Percentiles rank a stretch among this genome's conserved stretches.
Conservation (phyloP, 1,140 invertebrate species). For the Bradysia coprophila region DNA sequence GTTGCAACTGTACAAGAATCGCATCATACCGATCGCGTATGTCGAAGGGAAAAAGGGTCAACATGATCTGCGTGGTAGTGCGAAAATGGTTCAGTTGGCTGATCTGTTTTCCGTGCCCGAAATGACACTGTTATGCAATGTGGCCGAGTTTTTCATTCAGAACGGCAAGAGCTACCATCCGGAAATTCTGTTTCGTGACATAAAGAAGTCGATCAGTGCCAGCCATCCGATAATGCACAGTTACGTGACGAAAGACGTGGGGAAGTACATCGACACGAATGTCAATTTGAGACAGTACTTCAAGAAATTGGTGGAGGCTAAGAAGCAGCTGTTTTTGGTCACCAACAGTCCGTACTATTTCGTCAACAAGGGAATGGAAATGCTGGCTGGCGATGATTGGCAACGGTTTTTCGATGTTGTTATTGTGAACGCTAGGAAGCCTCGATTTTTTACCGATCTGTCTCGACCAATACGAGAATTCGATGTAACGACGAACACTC, state of each 20-base stretch:
- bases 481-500: slow-evolving; percentile 57
- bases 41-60: slow-evolving; percentile 56
- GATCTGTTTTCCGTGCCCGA: slow-evolving; percentile 96
- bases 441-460: slow-evolving; percentile 86
- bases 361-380: slow-evolving; percentile 88
- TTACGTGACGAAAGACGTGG: slow-evolving; percentile 58
- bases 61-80: slow-evolving; percentile 31
- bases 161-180: slow-evolving; percentile 88
- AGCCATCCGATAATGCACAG: slow-evolving; percentile 86
- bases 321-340: slow-evolving; percentile 87
- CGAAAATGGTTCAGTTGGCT: slow-evolving; percentile 86
- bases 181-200: slow-evolving; percentile 88
- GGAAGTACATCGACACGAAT: slow-evolving; percentile 66
- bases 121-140: slow-evolving; percentile 83
- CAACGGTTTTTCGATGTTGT: slow-evolving; percentile 83
- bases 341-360: slow-evolving; percentile 94
- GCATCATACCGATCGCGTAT: slow-evolving; percentile 64
- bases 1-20: slow-evolving; percentile 66
- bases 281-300: slow-evolving; percentile 57
- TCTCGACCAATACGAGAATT: slow-evolving; percentile 78
- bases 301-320: slow-evolving; percentile 43
- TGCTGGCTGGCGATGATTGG: slow-evolving; percentile 80
- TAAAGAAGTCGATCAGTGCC: slow-evolving; percentile 77
- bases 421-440: slow-evolving; percentile 88
- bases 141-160: slow-evolving; percentile 79